These are phyloP conservation scores for Aspidapion aeneum DNA, from an alignment of 2,888 invertebrate genomes.

Conservation along the genomic window DNA sequence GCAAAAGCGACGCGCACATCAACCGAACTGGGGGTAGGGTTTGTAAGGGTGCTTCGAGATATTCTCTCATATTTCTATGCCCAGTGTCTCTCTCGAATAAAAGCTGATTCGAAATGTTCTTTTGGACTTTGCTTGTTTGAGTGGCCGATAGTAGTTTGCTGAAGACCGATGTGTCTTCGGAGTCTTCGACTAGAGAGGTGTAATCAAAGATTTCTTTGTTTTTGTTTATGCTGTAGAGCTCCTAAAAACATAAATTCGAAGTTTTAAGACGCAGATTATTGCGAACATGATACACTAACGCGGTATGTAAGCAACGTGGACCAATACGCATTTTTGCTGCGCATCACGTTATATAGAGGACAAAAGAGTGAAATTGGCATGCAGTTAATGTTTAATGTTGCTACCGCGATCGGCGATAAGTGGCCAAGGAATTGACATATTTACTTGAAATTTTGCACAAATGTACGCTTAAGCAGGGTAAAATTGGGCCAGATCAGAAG, in stretches of 20 bases:
- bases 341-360: too few species aligned
- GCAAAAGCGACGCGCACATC: constrained; percentile 37
- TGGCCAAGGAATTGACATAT: too few species aligned
- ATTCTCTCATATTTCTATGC: constrained; percentile 37
- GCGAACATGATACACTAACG: constrained; percentile 4
- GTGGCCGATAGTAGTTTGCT: constrained; percentile 33
- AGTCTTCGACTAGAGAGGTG: constrained; percentile 9
- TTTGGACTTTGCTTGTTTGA: constrained; percentile 16
- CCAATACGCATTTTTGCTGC: too few species aligned
- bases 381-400: too few species aligned
- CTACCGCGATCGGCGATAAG: too few species aligned
- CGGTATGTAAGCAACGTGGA: too few species aligned
- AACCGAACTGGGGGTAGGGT: constrained; percentile 43
- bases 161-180: constrained; percentile 32
- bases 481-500: too few species aligned
- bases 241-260: constrained; percentile 35
- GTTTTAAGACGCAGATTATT: too few species aligned
- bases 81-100: constrained; percentile 33
- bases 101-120: not conserved
- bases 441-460: too few species aligned
- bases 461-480: too few species aligned
- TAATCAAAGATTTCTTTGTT: constrained; percentile 29
- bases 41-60: constrained; percentile 42
- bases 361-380: too few species aligned
- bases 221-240: constrained; percentile 39